These are phyloP conservation scores for Montipora capitata DNA, from an alignment of 92 coral and sea anemone genomes.

Conservation along the genomic window DNA sequence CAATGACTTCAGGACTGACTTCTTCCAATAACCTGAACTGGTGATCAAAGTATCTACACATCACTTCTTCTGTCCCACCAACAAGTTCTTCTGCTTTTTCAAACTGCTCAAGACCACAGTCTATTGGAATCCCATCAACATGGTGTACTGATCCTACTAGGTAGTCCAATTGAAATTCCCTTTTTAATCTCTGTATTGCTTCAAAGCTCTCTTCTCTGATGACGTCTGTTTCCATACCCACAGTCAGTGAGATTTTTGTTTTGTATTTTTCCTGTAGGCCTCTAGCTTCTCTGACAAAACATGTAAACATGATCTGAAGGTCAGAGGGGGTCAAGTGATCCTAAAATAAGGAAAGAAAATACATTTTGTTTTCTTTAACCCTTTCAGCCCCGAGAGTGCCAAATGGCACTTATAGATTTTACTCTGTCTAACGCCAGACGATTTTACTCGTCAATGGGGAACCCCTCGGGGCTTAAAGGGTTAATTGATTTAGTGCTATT, in stretches of 20 bases:
- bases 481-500: too few species aligned
- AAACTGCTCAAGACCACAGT: constrained; percentile 64
- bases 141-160: constrained; percentile 86
- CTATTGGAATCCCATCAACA: constrained; percentile 78
- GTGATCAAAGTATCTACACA: constrained; percentile 73
- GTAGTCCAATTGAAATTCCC: constrained; percentile 63
- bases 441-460: too few species aligned
- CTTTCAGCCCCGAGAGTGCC: too few species aligned
- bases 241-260: constrained; percentile 64
- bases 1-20: constrained; percentile 77
- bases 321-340: constrained; percentile 64
- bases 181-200: constrained; percentile 41
- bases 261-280: constrained; percentile 78
- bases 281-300: constrained; percentile 74
- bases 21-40: constrained; percentile 71
- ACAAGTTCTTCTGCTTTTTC: constrained; percentile 51
- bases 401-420: too few species aligned
- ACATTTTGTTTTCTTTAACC: neutral
- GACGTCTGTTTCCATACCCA: constrained; percentile 87
- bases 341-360: constrained; percentile 27
- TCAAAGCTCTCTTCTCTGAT: constrained; percentile 59
- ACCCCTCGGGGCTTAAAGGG: too few species aligned
- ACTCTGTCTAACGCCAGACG: too few species aligned
- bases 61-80: constrained; percentile 76
- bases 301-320: constrained; percentile 64